Conservation (phyloP, 2,113 vertebrate species). For the Lepisosteus osseus region DNA sequence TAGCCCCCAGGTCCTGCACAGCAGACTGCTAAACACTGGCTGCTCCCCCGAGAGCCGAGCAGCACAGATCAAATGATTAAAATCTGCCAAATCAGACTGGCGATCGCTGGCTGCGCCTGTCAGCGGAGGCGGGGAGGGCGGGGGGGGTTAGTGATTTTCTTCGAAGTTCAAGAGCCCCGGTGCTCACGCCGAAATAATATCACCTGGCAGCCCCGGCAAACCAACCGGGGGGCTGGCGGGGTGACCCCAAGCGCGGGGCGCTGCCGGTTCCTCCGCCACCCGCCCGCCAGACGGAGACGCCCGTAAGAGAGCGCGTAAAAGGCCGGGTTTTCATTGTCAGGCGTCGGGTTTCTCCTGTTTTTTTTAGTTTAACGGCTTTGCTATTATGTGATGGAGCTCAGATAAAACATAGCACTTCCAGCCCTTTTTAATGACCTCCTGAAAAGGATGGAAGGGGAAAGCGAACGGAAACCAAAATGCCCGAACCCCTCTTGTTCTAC, state of each 20-base stretch:
- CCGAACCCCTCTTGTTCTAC: no score
- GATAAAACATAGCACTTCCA: no score
- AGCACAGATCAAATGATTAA: constrained; percentile 96
- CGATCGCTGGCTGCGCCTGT: constrained; percentile 75
- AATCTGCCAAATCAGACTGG: constrained; percentile 84
- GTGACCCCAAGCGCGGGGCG: background rate
- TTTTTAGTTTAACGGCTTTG: background rate
- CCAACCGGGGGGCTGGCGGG: background rate
- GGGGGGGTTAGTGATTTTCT: constrained; percentile 62
- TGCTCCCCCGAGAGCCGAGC: constrained; percentile 83
- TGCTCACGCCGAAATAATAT: constrained; percentile 18
- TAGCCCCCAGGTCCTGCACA: constrained; percentile 90
- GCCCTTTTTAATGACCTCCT: no score
- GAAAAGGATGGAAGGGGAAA: no score
- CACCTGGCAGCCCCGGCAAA: constrained; percentile 9
- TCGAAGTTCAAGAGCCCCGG: constrained; percentile 7
- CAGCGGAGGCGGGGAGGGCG: constrained; percentile 70
- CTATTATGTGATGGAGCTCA: no score
- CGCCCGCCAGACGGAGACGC: background rate
- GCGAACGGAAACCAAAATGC: no score
- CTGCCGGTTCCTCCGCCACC: background rate
- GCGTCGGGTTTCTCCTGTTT: no score
- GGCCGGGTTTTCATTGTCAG: no score
- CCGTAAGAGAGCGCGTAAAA: no score
- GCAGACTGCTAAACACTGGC: constrained; percentile 95